Conservation (phyloP, 2,888 invertebrate genomes). For the Agonopterix alstromeriana region DNA sequence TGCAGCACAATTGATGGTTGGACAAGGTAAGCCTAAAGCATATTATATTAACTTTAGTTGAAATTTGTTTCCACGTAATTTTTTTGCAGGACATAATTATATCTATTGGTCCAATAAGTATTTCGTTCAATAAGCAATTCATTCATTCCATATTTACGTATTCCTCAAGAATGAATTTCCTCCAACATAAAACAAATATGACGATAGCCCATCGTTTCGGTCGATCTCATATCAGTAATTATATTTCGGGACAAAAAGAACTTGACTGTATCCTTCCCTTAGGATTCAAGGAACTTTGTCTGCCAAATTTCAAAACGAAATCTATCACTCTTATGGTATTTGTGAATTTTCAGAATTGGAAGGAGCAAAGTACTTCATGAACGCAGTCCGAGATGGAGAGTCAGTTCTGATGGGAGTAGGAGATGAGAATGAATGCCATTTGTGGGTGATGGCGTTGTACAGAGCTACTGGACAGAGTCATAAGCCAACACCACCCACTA, state of each 20-base stretch:
- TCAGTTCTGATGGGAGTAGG: constrained; percentile 97
- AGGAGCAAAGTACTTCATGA: constrained; percentile 97
- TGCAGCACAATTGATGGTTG: constrained; percentile 93
- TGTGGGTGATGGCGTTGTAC: constrained; percentile 99
- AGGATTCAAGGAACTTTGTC: too few species aligned
- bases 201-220: background rate
- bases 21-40: constrained; percentile 82
- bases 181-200: background rate
- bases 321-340: background rate
- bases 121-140: too few species aligned
- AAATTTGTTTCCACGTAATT: too few species aligned
- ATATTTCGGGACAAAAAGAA: too few species aligned
- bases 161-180: too few species aligned
- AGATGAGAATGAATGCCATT: constrained; percentile 97
- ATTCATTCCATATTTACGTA: too few species aligned
- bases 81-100: too few species aligned
- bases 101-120: too few species aligned
- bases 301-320: too few species aligned
- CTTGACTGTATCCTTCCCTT: too few species aligned
- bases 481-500: constrained; percentile 97
- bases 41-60: too few species aligned
- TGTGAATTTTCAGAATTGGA: constrained; percentile 82
- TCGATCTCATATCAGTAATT: background rate
- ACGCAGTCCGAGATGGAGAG: constrained; percentile 98
- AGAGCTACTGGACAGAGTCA: constrained; percentile 99